Evolutionary conservation across 2,888 invertebrate genomes (phyloP), one percentile per base, ranked within the genome.

Genomic region (Phlogophora meticulosa): DNA sequence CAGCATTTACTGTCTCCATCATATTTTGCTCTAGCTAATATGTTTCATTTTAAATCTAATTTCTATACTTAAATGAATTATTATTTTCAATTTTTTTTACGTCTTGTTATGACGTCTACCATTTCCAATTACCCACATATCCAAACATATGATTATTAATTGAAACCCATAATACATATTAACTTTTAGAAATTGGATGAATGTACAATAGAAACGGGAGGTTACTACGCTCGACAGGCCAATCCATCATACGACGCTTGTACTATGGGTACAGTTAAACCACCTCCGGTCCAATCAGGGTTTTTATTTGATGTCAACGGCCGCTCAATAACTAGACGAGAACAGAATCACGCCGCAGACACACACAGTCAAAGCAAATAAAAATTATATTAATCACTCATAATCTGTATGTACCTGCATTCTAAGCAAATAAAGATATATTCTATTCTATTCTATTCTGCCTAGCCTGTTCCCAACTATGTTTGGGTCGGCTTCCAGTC

Each of bases 321-420:
- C 91, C 93, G 81, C 78, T 85, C 85, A 75, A 86, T 87, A 85
- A 85, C 83, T 77, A 85, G 85, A 85, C 77, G 67, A 85, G 76
- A 79, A 80, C 81, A 87, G 81, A 88, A 86, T 84, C 86, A 85
- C 81, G 81, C 74, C 63, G 78, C 81, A 86, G 82, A 87, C 85
- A 86, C 72, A 84, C 87, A 88, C 90, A 91, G 92, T 91, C 90
- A 90, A 90, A 90, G 88, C 89, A 90, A 91, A 92, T 92, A 93
- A 91, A 90, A 91, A 90, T 90, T 88, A 88, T 89, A 92, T 91
- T 91, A 92, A 94, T 93, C 91, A 90, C 83, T 82, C n/a, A n/a
- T n/a, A n/a, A n/a, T n/a, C n/a, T n/a, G n/a, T n/a, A n/a, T n/a
- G n/a, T n/a, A n/a, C n/a, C n/a, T n/a, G n/a, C n/a, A n/a, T n/a